phyloP scores from a whole-genome alignment of 2,113 vertebrate species.

The Thunnus maccoyii region DNA sequence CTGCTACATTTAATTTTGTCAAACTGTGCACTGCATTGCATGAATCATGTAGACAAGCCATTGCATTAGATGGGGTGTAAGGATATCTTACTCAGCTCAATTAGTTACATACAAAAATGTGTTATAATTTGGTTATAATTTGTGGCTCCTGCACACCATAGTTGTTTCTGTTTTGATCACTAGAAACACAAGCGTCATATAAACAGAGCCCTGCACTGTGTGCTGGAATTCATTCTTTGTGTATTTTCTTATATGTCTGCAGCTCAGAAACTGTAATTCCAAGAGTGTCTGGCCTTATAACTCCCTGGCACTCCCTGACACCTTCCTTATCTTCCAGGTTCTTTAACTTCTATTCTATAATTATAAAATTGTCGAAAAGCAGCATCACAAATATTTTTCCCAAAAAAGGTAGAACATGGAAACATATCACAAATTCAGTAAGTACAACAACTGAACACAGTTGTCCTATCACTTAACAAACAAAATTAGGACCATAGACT shows the following conservation, averaged over 20 bases:
- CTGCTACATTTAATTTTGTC: conserved; percentile 12
- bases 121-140: background rate
- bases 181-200: background rate
- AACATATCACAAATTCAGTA: background rate
- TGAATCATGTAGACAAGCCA: conserved; percentile 1
- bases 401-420: background rate
- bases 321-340: background rate
- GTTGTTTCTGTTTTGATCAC: background rate
- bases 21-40: conserved; percentile 2
- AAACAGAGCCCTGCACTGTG: background rate
- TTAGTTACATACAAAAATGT: conserved; percentile 5
- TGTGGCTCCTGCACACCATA: background rate
- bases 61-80: background rate
- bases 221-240: background rate
- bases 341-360: background rate
- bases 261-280: background rate
- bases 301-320: background rate
- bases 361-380: background rate
- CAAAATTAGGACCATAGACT: too few relatives aligned
- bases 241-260: background rate
- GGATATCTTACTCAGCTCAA: background rate
- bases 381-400: background rate
- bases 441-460: background rate
- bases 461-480: background rate
- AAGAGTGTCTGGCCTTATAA: background rate